Conservation (phyloP, 2,797 vertebrate genomes). For the Mionectes olivaceus region DNA sequence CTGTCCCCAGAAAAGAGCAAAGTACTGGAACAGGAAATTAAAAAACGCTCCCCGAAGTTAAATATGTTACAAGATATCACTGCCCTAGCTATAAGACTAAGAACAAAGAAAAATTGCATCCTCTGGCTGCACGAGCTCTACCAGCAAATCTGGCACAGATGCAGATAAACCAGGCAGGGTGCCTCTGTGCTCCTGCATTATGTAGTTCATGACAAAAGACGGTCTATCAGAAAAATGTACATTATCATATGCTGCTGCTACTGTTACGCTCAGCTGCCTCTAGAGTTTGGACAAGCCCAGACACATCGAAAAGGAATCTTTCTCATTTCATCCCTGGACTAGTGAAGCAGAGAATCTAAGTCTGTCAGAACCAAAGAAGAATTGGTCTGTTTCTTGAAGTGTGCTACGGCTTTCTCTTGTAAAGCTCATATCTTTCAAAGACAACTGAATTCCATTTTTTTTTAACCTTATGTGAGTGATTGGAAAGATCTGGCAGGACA, state of each 20-base stretch:
- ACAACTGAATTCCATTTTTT: neutral
- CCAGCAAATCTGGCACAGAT: neutral
- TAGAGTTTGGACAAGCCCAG: neutral
- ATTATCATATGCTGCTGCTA: neutral
- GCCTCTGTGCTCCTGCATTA: neutral
- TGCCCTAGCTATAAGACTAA: neutral
- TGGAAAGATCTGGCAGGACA: neutral
- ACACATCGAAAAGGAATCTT: neutral
- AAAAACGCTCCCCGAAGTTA: neutral
- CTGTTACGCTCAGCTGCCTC: neutral
- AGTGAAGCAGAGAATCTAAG: neutral
- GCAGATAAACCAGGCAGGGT: neutral
- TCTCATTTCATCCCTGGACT: neutral
- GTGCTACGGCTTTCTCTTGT: neutral
- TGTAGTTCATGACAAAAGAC: neutral
- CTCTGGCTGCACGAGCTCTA: neutral
- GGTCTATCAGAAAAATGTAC: neutral
- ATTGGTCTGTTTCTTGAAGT: neutral
- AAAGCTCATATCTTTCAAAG: neutral
- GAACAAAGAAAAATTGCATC: neutral
- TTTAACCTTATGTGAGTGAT: neutral
- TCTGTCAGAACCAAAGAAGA: neutral
- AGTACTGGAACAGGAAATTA: conserved; percentile 36
- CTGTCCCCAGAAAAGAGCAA: neutral
- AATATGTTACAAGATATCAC: neutral